Base-by-base conservation (phyloP, 2,113 vertebrate species). In the Apteryx owenii region DNA sequence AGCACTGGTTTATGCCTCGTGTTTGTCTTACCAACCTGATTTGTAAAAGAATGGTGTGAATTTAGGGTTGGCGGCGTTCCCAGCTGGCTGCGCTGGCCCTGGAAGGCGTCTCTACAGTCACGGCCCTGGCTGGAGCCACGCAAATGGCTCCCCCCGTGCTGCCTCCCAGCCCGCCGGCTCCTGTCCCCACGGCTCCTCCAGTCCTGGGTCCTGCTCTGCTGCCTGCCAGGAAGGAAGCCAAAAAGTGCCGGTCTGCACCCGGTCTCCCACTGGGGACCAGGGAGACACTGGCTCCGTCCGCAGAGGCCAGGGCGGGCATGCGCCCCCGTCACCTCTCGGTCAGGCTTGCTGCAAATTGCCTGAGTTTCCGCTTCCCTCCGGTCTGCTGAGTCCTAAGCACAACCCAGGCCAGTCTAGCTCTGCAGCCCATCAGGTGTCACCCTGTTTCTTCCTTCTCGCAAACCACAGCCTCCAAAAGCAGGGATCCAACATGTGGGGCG, bases 41-140 rank as follows among this genome's bases (percentile, higher is more conserved):
- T 95, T 97, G 91, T 95, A 95, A 95, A 95, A 97, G 96, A 95
- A 95, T 89, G 84, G 93, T 92, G 93, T 95, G 96, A 95, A 89
- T 96, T 91, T 66, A 70, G 78, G 16, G 71, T 56, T 95, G 95
- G 95, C 94, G 77, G 93, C 28, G 53, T 89, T 95, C 96, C 96
- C 71, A 62, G 94, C 91, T 87, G 90, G 93, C 88, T 14, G 2
- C 0, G 7, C 88, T 92, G 94, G 91, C 78, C 66, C 91, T 87
- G 94, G 75, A 80, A 94, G 54, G 72, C 93, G 77, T 94, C 94
- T 62, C 79, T 76, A 72, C 79, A 85, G 87, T 72, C 21, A 11
- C 66, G 89, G 86, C 62, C 78, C 77, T 92, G 95, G 90, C 89
- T 92, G 73, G 56, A 92, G 92, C 86, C 58, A 70, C 56, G 58